Conservation (phyloP, 2,113 vertebrate genomes). For the Aythya baeri region DNA sequence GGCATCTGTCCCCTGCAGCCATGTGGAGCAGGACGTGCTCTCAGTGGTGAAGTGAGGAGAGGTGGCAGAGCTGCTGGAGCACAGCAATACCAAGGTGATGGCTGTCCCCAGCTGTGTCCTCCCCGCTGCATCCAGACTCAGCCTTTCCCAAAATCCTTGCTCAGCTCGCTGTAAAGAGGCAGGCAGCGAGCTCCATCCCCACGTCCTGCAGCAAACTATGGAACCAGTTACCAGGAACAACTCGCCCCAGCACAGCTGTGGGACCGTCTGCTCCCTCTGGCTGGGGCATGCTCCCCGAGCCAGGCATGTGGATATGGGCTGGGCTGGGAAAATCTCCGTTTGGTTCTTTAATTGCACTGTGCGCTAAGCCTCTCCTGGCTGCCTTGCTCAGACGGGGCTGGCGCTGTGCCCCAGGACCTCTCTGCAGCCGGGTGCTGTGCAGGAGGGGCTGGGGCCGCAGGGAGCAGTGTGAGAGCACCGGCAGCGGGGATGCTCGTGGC, state of each 20-base stretch:
- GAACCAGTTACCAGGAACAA: neutral
- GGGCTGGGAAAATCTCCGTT: neutral
- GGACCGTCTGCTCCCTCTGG: rapidly evolving
- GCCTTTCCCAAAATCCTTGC: neutral
- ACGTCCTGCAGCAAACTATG: rapidly evolving
- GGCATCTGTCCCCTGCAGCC: neutral
- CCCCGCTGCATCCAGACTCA: neutral
- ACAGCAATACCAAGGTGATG: no score
- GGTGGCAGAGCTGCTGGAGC: no score
- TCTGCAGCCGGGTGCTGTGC: neutral
- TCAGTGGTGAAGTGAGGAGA: neutral
- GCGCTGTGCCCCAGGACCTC: neutral
- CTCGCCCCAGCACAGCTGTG: rapidly evolving
- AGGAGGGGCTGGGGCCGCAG: neutral
- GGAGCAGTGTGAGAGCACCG: rapidly evolving
- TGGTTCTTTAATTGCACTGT: neutral
- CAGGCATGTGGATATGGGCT: neutral
- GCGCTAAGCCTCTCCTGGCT: neutral
- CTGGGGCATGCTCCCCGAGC: rapidly evolving
- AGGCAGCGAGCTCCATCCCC: neutral
- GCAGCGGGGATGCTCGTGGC: rapidly evolving
- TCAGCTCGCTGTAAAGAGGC: neutral
- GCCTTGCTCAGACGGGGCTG: neutral
- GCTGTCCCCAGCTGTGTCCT: neutral
- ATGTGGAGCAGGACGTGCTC: neutral